phyloP scores from a whole-genome alignment of 1,140 invertebrate species.

The Catajapyx aquilonaris region DNA sequence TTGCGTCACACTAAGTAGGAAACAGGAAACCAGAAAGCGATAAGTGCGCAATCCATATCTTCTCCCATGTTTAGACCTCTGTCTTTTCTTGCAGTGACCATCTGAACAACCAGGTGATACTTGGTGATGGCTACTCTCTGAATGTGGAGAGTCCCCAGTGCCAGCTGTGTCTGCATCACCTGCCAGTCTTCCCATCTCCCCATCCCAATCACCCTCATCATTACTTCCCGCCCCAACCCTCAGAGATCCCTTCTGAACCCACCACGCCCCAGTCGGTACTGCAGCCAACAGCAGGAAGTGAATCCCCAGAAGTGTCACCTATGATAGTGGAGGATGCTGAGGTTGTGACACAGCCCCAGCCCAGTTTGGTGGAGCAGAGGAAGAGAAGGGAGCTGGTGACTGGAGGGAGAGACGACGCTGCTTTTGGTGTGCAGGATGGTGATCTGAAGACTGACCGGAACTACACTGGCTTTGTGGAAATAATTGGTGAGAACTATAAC shows the following conservation, averaged over 20 bases:
- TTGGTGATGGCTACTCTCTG: constrained; percentile 36
- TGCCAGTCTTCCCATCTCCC: constrained; percentile 15
- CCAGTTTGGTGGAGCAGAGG: constrained; percentile 2
- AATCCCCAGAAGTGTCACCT: not conserved
- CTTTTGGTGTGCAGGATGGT: constrained; percentile 36
- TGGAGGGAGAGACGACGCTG: no score
- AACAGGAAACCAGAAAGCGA: no score
- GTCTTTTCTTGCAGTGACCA: constrained; percentile 20
- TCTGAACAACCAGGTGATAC: constrained; percentile 34
- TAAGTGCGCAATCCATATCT: no score
- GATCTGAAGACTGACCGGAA: constrained; percentile 46
- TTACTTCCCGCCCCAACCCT: constrained; percentile 15
- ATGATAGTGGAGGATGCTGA: no score
- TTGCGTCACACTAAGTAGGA: no score
- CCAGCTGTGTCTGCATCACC: constrained; percentile 26
- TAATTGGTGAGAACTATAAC: constrained; percentile 42
- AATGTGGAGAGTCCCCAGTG: constrained; percentile 22
- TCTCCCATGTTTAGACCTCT: no score
- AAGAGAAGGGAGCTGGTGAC: no score
- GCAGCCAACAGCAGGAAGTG: no score
- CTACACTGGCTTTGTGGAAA: constrained; percentile 63
- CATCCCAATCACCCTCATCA: constrained; percentile 15
- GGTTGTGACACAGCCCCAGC: no score
- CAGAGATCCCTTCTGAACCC: not conserved
- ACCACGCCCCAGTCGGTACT: not conserved